Percentiles rank a stretch among this genome's conserved stretches.
phyloP scores from a whole-genome alignment of 2,888 invertebrate genomes.

The Cheilosia urbana region DNA sequence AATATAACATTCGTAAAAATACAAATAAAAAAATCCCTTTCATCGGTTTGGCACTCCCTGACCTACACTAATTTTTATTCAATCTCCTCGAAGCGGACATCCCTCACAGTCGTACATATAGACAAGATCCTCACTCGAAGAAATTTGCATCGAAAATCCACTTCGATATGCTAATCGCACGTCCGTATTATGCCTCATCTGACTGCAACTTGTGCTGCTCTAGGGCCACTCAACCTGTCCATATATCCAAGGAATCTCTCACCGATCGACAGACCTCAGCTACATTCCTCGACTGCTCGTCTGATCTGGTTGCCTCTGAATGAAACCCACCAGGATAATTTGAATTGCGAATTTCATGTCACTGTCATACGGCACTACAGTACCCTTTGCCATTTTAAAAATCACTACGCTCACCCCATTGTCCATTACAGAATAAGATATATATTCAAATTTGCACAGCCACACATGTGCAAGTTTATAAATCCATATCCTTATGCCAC shows the following conservation, averaged over 20 bases:
- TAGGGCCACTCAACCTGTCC: slow-evolving; percentile 54
- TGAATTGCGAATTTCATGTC: slow-evolving; percentile 81
- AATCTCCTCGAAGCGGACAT: slow-evolving; percentile 49
- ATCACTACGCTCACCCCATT: slow-evolving; percentile 48
- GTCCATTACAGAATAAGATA: slow-evolving; percentile 57
- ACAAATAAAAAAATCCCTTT: neutral
- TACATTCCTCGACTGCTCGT: slow-evolving; percentile 30
- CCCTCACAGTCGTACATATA: neutral
- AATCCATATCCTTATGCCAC: slow-evolving; percentile 47
- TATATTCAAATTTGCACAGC: slow-evolving; percentile 66
- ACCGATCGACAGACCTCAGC: slow-evolving; percentile 56
- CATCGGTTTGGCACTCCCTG: slow-evolving; percentile 20
- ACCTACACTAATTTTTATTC: slow-evolving; percentile 69
- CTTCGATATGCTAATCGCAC: slow-evolving; percentile 65
- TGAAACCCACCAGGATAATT: slow-evolving; percentile 77
- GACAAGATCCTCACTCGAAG: slow-evolving; percentile 2
- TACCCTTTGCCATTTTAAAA: slow-evolving; percentile 22
- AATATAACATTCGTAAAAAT: too few relatives aligned
- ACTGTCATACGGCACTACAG: slow-evolving; percentile 65
- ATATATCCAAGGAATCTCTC: slow-evolving; percentile 45
- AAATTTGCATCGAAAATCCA: slow-evolving; percentile 65
- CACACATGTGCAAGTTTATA: slow-evolving; percentile 70
- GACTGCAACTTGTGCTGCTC: slow-evolving; percentile 32
- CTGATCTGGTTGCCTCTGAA: slow-evolving; percentile 29
- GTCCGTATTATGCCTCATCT: slow-evolving; percentile 64